Evolutionary conservation across 1,140 invertebrate species (phyloP).

Genomic region (Paramacrobiotus metropolitanus): DNA sequence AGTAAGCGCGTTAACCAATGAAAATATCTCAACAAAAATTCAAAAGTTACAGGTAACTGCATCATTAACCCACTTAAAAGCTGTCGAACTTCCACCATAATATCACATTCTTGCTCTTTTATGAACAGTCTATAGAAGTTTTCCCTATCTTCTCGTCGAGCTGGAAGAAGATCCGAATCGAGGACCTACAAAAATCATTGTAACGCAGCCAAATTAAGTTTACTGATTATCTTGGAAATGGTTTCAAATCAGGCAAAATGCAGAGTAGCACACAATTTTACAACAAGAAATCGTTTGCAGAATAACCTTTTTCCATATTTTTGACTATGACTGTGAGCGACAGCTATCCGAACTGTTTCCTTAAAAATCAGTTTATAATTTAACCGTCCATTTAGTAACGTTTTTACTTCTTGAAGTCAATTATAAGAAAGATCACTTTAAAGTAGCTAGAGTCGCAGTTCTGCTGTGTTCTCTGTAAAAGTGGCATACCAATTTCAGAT

Average conservation of each 20-base stretch:
- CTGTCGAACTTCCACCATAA: not conserved
- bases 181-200: too few species aligned
- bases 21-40: not conserved
- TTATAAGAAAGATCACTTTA: too few species aligned
- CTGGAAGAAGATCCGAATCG: not conserved
- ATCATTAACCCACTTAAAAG: not conserved
- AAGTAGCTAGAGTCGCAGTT: too few species aligned
- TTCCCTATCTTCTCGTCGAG: not conserved
- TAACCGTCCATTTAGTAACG: too few species aligned
- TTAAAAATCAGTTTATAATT: too few species aligned
- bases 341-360: too few species aligned
- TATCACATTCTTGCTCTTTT: slow-evolving; percentile 2
- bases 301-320: too few species aligned
- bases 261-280: not conserved
- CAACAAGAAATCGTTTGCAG: not conserved
- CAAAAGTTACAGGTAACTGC: too few species aligned
- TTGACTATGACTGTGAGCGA: too few species aligned
- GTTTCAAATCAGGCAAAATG: not conserved
- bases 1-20: not conserved
- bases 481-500: not conserved
- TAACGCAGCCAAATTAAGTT: too few species aligned
- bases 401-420: too few species aligned
- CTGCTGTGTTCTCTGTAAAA: not conserved
- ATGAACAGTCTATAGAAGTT: not conserved
- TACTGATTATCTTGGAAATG: too few species aligned